Evolutionary conservation across 2,797 vertebrate species (phyloP).

Genomic region (Hypotaenidia philippensis): DNA sequence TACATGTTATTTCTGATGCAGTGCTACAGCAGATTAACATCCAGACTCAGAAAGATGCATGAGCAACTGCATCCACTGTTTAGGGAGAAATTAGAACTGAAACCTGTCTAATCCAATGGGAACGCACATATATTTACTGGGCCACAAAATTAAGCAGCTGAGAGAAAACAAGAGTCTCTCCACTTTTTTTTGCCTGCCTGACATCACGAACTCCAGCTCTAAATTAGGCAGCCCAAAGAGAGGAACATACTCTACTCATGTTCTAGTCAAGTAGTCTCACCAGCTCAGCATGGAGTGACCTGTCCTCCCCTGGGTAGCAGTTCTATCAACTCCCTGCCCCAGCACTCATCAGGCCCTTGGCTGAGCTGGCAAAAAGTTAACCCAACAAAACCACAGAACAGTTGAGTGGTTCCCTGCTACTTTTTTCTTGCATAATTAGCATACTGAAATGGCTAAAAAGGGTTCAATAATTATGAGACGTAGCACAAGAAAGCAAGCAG

Average conservation of each 20-base stretch:
- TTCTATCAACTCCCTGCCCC: fast-evolving
- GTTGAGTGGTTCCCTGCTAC: background rate
- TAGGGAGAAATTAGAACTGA: background rate
- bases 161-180: background rate
- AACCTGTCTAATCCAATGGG: background rate
- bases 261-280: background rate
- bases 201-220: background rate
- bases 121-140: background rate
- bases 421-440: background rate
- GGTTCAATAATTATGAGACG: background rate
- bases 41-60: background rate
- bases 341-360: background rate
- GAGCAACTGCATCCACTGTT: background rate
- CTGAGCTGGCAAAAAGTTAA: background rate
- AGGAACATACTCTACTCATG: background rate
- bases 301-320: background rate
- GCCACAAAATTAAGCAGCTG: background rate
- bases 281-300: background rate
- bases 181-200: background rate
- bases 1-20: background rate
- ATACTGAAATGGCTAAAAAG: background rate
- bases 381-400: background rate
- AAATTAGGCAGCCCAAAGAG: background rate
- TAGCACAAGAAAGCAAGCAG: background rate
- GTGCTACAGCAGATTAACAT: background rate